Conservation (phyloP, 2,797 vertebrate species). For the Podarcis siculus region DNA sequence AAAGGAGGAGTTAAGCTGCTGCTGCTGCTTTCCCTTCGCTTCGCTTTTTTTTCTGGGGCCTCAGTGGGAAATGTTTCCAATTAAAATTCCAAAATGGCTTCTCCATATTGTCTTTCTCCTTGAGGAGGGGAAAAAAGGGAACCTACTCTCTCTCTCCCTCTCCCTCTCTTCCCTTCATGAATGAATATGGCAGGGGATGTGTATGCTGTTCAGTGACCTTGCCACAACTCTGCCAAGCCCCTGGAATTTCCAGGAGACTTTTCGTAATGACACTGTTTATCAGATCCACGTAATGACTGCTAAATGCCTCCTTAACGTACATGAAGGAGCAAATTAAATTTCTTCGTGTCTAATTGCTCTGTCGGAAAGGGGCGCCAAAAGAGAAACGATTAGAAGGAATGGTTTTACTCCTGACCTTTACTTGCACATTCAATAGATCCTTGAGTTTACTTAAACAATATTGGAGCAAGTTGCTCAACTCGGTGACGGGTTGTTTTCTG, state of each 20-base stretch:
- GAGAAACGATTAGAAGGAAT: rapidly evolving
- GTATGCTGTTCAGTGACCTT: slow-evolving; percentile 59
- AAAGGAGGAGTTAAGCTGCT: slow-evolving; percentile 48
- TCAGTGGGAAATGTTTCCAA: slow-evolving; percentile 85
- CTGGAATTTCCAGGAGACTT: slow-evolving; percentile 63
- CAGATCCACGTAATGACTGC: slow-evolving; percentile 48
- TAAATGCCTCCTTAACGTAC: background rate
- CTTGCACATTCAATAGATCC: background rate
- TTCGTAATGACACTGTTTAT: slow-evolving; percentile 65
- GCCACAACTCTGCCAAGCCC: slow-evolving; percentile 40
- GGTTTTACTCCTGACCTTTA: background rate
- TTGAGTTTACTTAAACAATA: background rate
- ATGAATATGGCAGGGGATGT: slow-evolving; percentile 79
- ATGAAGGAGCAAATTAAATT: slow-evolving; percentile 31
- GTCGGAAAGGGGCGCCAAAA: rapidly evolving
- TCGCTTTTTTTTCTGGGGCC: slow-evolving; percentile 35
- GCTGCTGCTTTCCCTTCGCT: background rate
- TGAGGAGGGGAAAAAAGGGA: slow-evolving; percentile 67
- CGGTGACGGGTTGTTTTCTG: background rate
- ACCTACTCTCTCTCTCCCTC: background rate
- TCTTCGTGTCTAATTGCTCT: background rate
- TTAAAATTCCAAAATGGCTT: slow-evolving; percentile 89
- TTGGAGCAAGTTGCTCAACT: background rate
- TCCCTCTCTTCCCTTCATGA: slow-evolving; percentile 79
- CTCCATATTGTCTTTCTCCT: slow-evolving; percentile 84